Base-by-base conservation (phyloP, 1,140 invertebrate genomes). In the Maconellicoccus hirsutus region DNA sequence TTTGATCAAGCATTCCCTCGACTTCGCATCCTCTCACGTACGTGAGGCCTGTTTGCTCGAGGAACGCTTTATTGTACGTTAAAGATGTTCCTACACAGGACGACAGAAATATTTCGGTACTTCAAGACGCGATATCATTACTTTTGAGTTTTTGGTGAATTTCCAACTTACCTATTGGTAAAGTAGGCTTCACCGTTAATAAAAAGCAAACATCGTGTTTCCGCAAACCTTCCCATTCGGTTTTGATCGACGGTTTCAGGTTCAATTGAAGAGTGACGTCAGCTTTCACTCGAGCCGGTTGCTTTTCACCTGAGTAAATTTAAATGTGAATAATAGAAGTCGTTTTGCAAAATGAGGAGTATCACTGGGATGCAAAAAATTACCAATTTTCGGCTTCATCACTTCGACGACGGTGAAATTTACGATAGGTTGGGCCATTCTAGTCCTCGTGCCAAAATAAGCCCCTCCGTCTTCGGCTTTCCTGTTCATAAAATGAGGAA, bases 181-280 rank as follows among this genome's bases (percentile, higher is more conserved):
- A 85, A 6, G 84, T 85, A 0, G 96, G 94, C 73, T 89, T 86
- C 0, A 98, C 89, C 0, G 93, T 94, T 8, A 99, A 85, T 21
- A 99, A 81, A 76, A 99, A 98, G 77, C 96, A 97, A 8, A 98
- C 96, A 77, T 99, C 98, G 79, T 99, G 96, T 78, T 96, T 98
- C 52, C 96, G 83, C 21, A 99, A 81, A 75, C 88, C 90, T 80
- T 99, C 96, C 98, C 98, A 99, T 80, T 99, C 98, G 19, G 84
- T 83, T 80, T 98, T 96, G 27, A 99, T 92, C 77, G 98, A 93
- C 29, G 86, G 85, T 27, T 93, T 82, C 0, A 95, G 89, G 76
- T 89, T 95, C 0, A 99, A 82, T 72, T 94, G 96, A 0, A 99
- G 88, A 0, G 91, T 90, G 12, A 99, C 87, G 77, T 99, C 96